Percentiles rank a stretch among this genome's conserved stretches.
phyloP scores from a whole-genome alignment of 2,797 vertebrate genomes.

The Cyclura pinguis region DNA sequence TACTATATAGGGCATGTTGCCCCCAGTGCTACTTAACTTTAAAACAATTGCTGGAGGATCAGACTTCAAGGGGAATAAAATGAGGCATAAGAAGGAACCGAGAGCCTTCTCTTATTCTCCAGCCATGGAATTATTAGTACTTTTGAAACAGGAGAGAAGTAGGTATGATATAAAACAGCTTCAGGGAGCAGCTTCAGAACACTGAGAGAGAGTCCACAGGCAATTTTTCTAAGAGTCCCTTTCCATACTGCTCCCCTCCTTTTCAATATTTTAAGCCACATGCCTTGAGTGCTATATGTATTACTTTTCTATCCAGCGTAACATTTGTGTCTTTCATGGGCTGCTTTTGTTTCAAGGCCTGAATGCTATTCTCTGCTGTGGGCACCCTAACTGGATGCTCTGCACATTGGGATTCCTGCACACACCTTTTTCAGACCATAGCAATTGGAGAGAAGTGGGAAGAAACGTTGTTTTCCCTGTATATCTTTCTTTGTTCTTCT shows the following conservation, averaged over 20 bases:
- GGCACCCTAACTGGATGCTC: conserved; percentile 34
- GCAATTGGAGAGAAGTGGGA: conserved; percentile 32
- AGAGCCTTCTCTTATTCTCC: conserved; percentile 62
- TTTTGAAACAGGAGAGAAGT: conserved; percentile 66
- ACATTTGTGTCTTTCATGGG: conserved; percentile 53
- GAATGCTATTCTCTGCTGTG: conserved; percentile 43
- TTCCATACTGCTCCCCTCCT: conserved; percentile 66
- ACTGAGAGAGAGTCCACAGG: conserved; percentile 69
- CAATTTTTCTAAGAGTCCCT: conserved; percentile 59
- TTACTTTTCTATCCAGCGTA: conserved; percentile 58
- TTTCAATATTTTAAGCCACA: conserved; percentile 75
- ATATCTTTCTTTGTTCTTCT: conserved; percentile 56
- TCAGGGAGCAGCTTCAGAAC: conserved; percentile 69
- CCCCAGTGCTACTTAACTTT: conserved; percentile 33
- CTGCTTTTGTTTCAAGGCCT: conserved; percentile 55
- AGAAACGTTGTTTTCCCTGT: conserved; percentile 9
- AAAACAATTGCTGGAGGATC: conserved; percentile 45
- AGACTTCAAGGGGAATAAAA: conserved; percentile 57
- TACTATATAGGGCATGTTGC: conserved; percentile 30
- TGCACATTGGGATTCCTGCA: conserved; percentile 31
- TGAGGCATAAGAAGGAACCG: conserved; percentile 34
- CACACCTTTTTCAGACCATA: conserved; percentile 45
- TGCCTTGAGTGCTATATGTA: conserved; percentile 70
- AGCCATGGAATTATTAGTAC: conserved; percentile 56
- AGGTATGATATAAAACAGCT: conserved; percentile 69